Percentiles rank a stretch among this genome's conserved stretches.
Evolutionary conservation across 2,888 invertebrate genomes (phyloP).

Genomic region (Ophion obscuratus): DNA sequence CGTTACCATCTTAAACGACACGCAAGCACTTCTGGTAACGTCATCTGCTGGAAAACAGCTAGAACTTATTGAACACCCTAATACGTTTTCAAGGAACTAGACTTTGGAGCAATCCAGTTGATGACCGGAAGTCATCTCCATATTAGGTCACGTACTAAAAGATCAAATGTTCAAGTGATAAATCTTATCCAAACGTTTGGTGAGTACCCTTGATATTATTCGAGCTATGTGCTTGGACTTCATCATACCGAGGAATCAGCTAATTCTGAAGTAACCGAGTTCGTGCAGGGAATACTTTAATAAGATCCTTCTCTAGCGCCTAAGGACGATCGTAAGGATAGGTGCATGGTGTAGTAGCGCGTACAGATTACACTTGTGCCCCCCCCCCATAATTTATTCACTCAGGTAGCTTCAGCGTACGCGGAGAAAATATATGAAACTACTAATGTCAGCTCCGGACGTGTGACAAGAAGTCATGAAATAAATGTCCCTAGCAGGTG

Average conservation of each 20-base stretch:
- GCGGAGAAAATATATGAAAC: constrained; percentile 60
- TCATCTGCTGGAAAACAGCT: too few relatives aligned
- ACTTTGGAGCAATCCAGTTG: background rate
- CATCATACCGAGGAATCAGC: background rate
- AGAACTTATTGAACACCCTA: too few relatives aligned
- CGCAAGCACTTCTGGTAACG: too few relatives aligned
- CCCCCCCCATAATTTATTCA: constrained; percentile 56
- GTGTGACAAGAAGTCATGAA: constrained; percentile 61
- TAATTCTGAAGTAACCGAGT: background rate
- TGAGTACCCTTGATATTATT: background rate
- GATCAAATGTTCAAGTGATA: background rate
- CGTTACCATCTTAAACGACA: too few relatives aligned
- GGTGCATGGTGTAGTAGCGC: background rate
- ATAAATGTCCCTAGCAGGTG: constrained; percentile 63
- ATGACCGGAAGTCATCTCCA: background rate
- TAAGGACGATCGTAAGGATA: constrained; percentile 40
- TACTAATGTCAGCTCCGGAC: constrained; percentile 61
- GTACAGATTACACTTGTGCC: constrained; percentile 13
- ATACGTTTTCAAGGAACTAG: background rate
- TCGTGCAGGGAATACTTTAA: constrained; percentile 42
- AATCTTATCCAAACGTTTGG: background rate
- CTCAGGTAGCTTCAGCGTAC: constrained; percentile 53
- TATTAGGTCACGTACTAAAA: background rate
- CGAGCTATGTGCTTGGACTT: background rate
- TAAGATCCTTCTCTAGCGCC: constrained; percentile 44